Evolutionary conservation across 1,140 invertebrate genomes (phyloP).

Genomic region (Pogonomyrmex barbatus): DNA sequence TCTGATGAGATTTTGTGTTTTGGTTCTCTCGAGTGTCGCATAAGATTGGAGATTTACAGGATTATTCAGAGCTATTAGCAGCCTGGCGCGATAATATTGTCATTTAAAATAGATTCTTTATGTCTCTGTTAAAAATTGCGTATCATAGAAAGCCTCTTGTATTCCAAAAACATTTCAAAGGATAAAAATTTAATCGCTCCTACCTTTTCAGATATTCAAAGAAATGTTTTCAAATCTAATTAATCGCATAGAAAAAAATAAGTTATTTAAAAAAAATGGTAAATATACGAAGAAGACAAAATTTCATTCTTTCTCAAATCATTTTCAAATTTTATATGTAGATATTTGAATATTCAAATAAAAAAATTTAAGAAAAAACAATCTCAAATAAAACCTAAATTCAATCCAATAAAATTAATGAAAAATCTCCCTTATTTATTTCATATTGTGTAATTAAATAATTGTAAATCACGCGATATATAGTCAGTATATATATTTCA

Average conservation of each 20-base stretch:
- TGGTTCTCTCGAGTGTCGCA: conserved; percentile 7
- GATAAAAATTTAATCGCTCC: not conserved
- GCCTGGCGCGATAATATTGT: not conserved
- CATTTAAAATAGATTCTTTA: conserved; percentile 27
- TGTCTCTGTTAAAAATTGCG: not conserved
- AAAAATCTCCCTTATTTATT: not conserved
- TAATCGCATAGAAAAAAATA: not conserved
- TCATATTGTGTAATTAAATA: not conserved
- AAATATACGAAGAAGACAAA: not conserved
- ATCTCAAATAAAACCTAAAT: not conserved
- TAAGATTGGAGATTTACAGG: conserved; percentile 23
- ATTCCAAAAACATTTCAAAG: not conserved
- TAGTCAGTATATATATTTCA: not conserved
- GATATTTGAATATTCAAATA: not conserved
- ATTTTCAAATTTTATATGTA: conserved; percentile 1
- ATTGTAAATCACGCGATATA: not conserved
- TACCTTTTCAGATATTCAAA: not conserved
- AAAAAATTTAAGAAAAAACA: not conserved
- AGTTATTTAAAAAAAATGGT: not conserved
- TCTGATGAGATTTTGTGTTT: conserved; percentile 16
- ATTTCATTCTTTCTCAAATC: not conserved
- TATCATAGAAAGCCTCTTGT: not conserved
- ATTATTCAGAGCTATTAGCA: conserved; percentile 30
- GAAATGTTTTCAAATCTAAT: not conserved
- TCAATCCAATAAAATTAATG: not conserved